Evolutionary conservation across 2,888 invertebrate species (phyloP).

Genomic region (Mactromeris polynyma): DNA sequence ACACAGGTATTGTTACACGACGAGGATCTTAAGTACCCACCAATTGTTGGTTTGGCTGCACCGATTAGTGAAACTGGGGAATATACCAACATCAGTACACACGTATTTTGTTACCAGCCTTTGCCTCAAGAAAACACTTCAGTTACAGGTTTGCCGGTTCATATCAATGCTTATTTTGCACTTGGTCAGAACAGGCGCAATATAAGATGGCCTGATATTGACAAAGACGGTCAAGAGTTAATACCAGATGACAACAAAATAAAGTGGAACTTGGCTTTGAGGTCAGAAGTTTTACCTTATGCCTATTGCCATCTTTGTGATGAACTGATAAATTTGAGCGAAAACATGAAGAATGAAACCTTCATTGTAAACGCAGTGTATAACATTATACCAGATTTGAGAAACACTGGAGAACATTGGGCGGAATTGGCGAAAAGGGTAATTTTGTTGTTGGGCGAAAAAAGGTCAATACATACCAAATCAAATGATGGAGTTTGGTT

Average conservation of each 20-base stretch:
- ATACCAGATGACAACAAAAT: constrained; percentile 40
- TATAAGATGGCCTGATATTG: constrained; percentile 47
- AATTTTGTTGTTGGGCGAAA: background rate
- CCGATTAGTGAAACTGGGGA: constrained; percentile 7
- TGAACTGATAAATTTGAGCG: constrained; percentile 19
- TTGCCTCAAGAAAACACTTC: constrained; percentile 47
- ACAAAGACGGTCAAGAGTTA: background rate
- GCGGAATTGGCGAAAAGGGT: constrained; percentile 21
- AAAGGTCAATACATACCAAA: background rate
- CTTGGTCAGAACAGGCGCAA: constrained; percentile 52
- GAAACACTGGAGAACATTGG: constrained; percentile 32
- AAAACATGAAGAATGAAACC: background rate
- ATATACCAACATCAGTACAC: constrained; percentile 17
- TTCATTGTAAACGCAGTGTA: constrained; percentile 26
- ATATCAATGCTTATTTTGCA: constrained; percentile 59
- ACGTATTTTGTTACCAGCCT: constrained; percentile 58
- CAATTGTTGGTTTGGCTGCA: constrained; percentile 40
- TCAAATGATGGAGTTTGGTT: constrained; percentile 4
- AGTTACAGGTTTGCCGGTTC: constrained; percentile 51
- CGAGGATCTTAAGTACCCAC: constrained; percentile 30
- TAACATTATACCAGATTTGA: constrained; percentile 36
- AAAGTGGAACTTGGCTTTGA: constrained; percentile 48
- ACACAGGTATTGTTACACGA: constrained; percentile 28
- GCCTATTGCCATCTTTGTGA: constrained; percentile 37
- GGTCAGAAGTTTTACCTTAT: constrained; percentile 48